A percentile compares a stretch with the other conserved stretches of the same genome.
phyloP scores from a whole-genome alignment of 2,797 vertebrate species.

The Gouania willdenowi region DNA sequence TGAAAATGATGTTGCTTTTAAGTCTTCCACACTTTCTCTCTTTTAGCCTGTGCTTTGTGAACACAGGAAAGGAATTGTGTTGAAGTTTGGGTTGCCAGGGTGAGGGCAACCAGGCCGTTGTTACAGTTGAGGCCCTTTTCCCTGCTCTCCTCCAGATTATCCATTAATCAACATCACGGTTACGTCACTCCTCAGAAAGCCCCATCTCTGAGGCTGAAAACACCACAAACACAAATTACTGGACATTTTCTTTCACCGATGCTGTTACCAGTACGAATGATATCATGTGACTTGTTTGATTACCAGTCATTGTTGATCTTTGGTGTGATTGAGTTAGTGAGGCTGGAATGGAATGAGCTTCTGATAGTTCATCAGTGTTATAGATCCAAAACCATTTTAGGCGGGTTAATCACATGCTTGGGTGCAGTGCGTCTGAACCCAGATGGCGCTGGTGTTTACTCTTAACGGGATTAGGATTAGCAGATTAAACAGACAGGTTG shows the following conservation, averaged over 20 bases:
- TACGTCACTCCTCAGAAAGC: slow-evolving; percentile 30
- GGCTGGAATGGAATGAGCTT: slow-evolving; percentile 1
- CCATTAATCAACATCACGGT: slow-evolving; percentile 44
- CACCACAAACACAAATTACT: slow-evolving; percentile 20
- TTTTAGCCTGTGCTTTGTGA: no score
- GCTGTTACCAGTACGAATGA: slow-evolving; percentile 1
- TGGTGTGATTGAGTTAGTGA: slow-evolving; percentile 4
- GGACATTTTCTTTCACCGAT: no score
- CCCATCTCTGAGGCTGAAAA: slow-evolving; percentile 3
- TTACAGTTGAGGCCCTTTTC: no score
- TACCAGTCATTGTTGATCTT: slow-evolving; percentile 1
- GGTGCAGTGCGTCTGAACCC: slow-evolving; percentile 38
- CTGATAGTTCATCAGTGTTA: slow-evolving; percentile 3
- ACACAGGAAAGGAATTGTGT: no score
- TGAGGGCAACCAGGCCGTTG: no score
- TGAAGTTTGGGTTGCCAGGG: no score
- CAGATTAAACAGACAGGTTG: slow-evolving; percentile 63
- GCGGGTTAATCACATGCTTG: slow-evolving; percentile 55
- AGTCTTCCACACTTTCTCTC: no score
- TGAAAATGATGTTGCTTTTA: no score
- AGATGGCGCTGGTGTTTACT: slow-evolving; percentile 65
- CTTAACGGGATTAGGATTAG: slow-evolving; percentile 73
- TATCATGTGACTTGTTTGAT: slow-evolving; percentile 9
- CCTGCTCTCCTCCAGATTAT: slow-evolving; percentile 14
- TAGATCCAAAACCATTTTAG: slow-evolving; percentile 46